Percentiles rank a stretch among this genome's conserved stretches.
phyloP scores from a whole-genome alignment of 2,888 invertebrate species.

The Metallyticus violacea region DNA sequence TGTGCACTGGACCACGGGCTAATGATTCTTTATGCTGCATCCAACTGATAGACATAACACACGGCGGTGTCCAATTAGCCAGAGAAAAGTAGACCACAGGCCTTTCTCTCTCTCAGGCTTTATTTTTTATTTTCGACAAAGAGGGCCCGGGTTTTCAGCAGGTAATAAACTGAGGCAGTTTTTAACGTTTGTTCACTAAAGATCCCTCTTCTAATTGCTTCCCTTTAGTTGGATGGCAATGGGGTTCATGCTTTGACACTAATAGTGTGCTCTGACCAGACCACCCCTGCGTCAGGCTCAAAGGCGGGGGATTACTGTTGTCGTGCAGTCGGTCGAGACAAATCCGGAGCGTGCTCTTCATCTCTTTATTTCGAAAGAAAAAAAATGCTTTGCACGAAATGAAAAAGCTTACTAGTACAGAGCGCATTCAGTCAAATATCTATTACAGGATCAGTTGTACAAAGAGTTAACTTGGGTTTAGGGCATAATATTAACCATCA shows the following conservation, averaged over 20 bases:
- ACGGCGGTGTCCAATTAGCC: constrained; percentile 5
- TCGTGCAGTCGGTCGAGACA: background rate
- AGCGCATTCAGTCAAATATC: too few species aligned
- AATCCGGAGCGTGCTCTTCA: background rate
- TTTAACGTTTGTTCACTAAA: background rate
- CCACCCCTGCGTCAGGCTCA: too few species aligned
- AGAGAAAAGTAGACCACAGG: constrained; percentile 11
- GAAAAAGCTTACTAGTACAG: too few species aligned
- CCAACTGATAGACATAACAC: background rate
- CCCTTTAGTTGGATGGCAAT: background rate
- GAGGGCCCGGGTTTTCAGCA: constrained; percentile 1
- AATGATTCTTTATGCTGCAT: background rate
- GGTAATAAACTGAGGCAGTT: constrained; percentile 5
- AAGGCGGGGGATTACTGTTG: background rate
- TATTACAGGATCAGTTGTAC: too few species aligned
- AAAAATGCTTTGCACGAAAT: background rate
- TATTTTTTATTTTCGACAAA: background rate
- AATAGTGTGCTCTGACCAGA: background rate
- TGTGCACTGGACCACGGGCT: background rate
- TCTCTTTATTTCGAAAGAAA: background rate
- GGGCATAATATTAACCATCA: too few species aligned
- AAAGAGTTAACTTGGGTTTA: too few species aligned
- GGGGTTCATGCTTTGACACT: background rate
- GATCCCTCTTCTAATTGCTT: background rate
- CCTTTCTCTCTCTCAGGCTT: too few species aligned